These are phyloP conservation scores for Cephus cinctus DNA, from an alignment of 1,140 invertebrate species.

Conservation along the genomic window DNA sequence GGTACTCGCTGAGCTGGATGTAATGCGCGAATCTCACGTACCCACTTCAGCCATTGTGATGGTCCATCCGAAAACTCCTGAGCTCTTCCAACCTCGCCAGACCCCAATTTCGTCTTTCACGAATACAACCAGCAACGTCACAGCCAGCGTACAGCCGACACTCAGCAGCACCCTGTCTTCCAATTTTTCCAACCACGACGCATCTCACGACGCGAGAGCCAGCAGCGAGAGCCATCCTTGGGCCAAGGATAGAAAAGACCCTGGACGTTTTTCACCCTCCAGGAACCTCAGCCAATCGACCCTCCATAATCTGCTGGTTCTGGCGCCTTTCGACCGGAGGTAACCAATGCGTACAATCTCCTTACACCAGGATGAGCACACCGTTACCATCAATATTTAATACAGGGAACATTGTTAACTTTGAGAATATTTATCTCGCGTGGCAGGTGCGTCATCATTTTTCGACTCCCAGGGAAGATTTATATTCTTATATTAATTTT, in stretches of 20 bases:
- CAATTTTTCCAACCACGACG: conserved; percentile 33
- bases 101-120: conserved; percentile 25
- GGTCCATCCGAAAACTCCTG: conserved; percentile 39
- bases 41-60: conserved; percentile 42
- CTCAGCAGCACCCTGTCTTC: conserved; percentile 30
- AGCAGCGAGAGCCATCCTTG: background rate
- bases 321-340: conserved; percentile 32
- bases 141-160: background rate
- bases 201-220: background rate
- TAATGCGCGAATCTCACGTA: conserved; percentile 33
- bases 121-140: conserved; percentile 4
- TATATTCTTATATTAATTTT: too few species aligned
- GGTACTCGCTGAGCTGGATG: conserved; percentile 44
- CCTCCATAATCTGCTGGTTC: conserved; percentile 41
- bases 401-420: too few species aligned
- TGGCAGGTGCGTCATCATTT: too few species aligned
- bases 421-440: too few species aligned
- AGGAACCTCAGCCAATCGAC: conserved; percentile 34
- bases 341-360: too few species aligned
- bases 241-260: background rate
- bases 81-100: conserved; percentile 38
- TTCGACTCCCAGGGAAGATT: too few species aligned
- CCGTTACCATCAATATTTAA: too few species aligned
- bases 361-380: too few species aligned
- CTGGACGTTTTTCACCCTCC: conserved; percentile 27